Base-by-base conservation (phyloP, 2,113 vertebrate species). In the Lophochroa leadbeateri region DNA sequence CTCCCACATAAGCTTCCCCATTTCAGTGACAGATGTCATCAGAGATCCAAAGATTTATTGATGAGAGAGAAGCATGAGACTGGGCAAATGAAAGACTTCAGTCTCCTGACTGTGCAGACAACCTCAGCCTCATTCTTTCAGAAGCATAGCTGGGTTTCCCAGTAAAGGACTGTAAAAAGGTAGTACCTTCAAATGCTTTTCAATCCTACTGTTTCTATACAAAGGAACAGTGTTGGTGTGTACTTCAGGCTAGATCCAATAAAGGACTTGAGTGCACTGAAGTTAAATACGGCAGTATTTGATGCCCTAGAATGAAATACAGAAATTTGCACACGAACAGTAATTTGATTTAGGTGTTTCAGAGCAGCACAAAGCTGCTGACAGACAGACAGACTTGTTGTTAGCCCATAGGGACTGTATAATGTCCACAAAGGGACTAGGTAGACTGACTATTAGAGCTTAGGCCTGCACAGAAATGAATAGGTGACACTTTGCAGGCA, bases 111-210 rank as follows among this genome's bases (percentile, higher is more conserved):
- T 88, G 90, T 65, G 86, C 88, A 86, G 94, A 60, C 57, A 93
- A 68, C 82, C 71, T 90, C 80, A 86, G 80, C 44, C 35, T 71
- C 72, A 78, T 67, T 86, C 76, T 83, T 68, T 96, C 57, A 94
- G 83, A 94, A 94, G 88, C 5, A 3, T 84, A 81, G 52, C 76
- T 86, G 55, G n/a, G 47, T 60, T 86, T 95, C 31, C 23, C 47
- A 86, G 69, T 47, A 93, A 93, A 86, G 57, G 44, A 90, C 65
- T 75, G 57, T 37, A 47, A 80, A 95, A 92, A 67, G 50, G 50
- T 13, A 96, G 50, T 83, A 77, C 27, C 77, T 95, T 96, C 88
- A 97, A 94, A 86, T 43, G 17, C 57, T 92, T 92, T 92, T 89
- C 39, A 71, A 50, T 43, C 70, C 76, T 79, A 35, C 80, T 47